These are phyloP conservation scores for Agrilus biguttatus DNA, from an alignment of 2,888 invertebrate species.

Conservation along the genomic window DNA sequence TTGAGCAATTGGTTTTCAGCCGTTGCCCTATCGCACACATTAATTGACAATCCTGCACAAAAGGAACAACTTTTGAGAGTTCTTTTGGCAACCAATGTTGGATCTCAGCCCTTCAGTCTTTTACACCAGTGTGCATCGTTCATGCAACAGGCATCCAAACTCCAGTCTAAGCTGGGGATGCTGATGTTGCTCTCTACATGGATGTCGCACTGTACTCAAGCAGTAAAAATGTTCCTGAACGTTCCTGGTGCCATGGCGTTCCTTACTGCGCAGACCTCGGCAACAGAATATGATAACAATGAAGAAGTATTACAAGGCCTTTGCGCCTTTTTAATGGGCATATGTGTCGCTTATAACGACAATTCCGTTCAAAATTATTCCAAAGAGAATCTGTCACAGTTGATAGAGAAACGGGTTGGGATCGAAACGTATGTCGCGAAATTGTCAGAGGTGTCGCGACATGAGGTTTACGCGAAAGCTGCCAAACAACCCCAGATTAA, in stretches of 20 bases:
- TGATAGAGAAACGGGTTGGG: slow-evolving; percentile 82
- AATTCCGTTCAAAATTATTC: slow-evolving; percentile 62
- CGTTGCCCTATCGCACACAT: slow-evolving; percentile 77
- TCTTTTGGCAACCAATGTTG: slow-evolving; percentile 70
- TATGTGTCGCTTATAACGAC: slow-evolving; percentile 83
- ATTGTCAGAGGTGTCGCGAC: slow-evolving; percentile 70
- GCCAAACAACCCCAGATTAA: slow-evolving; percentile 86
- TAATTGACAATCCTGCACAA: slow-evolving; percentile 70
- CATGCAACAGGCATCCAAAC: slow-evolving; percentile 67
- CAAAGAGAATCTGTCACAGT: slow-evolving; percentile 62
- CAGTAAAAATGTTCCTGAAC: slow-evolving; percentile 66
- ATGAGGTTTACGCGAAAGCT: slow-evolving; percentile 83
- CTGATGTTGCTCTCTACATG: slow-evolving; percentile 83
- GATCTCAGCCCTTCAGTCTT: slow-evolving; percentile 75
- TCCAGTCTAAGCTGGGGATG: slow-evolving; percentile 76
- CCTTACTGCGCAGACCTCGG: slow-evolving; percentile 64
- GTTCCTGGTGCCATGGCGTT: slow-evolving; percentile 66
- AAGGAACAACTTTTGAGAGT: slow-evolving; percentile 88
- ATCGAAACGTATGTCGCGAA: slow-evolving; percentile 77
- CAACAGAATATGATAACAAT: slow-evolving; percentile 80
- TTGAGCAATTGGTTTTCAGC: slow-evolving; percentile 93
- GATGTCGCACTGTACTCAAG: slow-evolving; percentile 70
- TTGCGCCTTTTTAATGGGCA: slow-evolving; percentile 76
- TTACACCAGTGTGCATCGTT: slow-evolving; percentile 78
- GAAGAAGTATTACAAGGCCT: slow-evolving; percentile 64